These are phyloP conservation scores for Urocyon cinereoargenteus DNA, from an alignment of 2,797 vertebrate genomes.

Conservation along the genomic window DNA sequence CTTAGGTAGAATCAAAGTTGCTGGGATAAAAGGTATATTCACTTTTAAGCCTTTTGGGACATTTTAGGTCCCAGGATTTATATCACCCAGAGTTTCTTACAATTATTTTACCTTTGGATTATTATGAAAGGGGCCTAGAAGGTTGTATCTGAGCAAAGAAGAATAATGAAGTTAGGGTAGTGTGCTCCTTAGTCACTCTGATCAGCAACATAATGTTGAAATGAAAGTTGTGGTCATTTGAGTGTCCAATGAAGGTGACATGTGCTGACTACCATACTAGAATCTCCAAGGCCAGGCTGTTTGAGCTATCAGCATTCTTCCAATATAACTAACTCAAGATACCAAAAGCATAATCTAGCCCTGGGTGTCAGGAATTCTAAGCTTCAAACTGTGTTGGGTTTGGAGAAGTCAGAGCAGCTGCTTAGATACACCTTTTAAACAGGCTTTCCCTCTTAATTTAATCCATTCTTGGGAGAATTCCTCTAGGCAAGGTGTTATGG, in stretches of 20 bases:
- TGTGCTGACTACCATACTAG: background rate
- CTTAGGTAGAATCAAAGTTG: background rate
- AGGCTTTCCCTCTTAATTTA: slow-evolving; percentile 63
- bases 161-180: background rate
- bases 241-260: background rate
- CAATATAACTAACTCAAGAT: background rate
- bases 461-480: slow-evolving; percentile 47
- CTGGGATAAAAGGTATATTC: background rate
- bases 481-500: background rate
- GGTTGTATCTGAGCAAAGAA: background rate
- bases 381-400: background rate
- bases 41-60: slow-evolving; percentile 7
- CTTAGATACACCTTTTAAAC: slow-evolving; percentile 7
- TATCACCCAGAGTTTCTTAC: background rate
- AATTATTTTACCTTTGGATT: slow-evolving; percentile 23
- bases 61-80: background rate
- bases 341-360: background rate
- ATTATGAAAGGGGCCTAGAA: background rate
- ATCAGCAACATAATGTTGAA: background rate
- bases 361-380: slow-evolving; percentile 23
- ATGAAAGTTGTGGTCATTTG: background rate
- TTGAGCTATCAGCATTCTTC: background rate
- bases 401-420: background rate
- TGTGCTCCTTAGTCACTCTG: background rate
- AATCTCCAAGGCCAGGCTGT: background rate